Evolutionary conservation across 2,797 vertebrate species (phyloP).

Genomic region (Cossypha caffra): DNA sequence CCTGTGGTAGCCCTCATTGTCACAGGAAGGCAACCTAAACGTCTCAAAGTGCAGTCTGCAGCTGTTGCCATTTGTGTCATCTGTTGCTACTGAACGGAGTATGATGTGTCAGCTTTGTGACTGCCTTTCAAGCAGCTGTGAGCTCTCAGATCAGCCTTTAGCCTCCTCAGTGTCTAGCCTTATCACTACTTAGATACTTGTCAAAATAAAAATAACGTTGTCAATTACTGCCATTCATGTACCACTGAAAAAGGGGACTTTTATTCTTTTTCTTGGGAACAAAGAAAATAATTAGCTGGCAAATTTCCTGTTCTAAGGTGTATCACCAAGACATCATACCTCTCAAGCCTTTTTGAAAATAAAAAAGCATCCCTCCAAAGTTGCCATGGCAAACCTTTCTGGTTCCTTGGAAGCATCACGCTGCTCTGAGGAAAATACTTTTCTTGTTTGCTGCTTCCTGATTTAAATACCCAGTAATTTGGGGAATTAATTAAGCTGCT

Average conservation of each 20-base stretch:
- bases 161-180: not conserved
- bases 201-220: not conserved
- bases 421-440: not conserved
- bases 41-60: not conserved
- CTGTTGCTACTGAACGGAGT: not conserved
- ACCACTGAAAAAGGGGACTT: not conserved
- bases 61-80: not conserved
- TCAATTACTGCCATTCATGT: not conserved
- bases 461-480: not conserved
- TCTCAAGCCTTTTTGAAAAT: not conserved
- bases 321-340: not conserved
- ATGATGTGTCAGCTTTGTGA: not conserved
- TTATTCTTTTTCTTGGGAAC: not conserved
- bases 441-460: not conserved
- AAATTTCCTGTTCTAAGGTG: not conserved
- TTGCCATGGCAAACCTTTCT: not conserved
- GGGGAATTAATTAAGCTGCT: not conserved
- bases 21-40: not conserved
- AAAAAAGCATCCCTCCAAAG: not conserved
- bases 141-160: not conserved
- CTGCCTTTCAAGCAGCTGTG: not conserved
- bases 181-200: not conserved
- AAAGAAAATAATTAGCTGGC: not conserved
- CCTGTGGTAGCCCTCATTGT: not conserved
- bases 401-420: not conserved